Evolutionary conservation across 2,888 invertebrate genomes (phyloP).

Genomic region (Synergus japonicus): DNA sequence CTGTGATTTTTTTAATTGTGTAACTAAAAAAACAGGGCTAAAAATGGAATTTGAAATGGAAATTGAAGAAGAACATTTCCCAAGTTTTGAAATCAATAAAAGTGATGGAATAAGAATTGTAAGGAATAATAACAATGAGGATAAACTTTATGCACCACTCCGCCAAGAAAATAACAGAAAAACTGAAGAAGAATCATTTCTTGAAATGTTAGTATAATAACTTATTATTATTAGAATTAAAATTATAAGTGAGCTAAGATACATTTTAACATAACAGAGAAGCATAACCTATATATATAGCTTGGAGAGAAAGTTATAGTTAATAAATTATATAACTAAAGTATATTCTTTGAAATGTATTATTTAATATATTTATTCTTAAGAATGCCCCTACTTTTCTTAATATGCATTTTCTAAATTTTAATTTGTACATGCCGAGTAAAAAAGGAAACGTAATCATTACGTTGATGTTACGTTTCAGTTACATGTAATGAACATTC

Average conservation of each 20-base stretch:
- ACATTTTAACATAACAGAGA: background rate
- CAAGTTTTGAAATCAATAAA: background rate
- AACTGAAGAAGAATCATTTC: constrained; percentile 81
- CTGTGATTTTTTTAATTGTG: background rate
- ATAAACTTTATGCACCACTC: background rate
- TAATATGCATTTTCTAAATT: background rate
- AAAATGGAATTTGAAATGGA: constrained; percentile 15
- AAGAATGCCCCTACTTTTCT: too few species aligned
- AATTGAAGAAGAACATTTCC: background rate
- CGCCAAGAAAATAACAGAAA: constrained; percentile 51
- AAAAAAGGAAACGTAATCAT: background rate
- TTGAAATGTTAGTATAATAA: constrained; percentile 77
- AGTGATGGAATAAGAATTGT: background rate
- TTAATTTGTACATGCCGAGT: background rate
- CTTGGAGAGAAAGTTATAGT: background rate
- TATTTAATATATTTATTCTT: too few species aligned
- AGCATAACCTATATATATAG: too few species aligned
- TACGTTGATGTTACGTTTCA: background rate
- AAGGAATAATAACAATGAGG: background rate
- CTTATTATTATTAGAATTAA: constrained; percentile 3
- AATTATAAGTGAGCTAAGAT: background rate
- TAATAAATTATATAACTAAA: background rate
- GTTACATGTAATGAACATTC: background rate
- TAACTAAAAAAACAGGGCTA: background rate
- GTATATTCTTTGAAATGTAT: too few species aligned